A percentile compares a stretch with the other conserved stretches of the same genome.
Conservation (phyloP, 2,113 vertebrate genomes). For the Rousettus leschenaultii region DNA sequence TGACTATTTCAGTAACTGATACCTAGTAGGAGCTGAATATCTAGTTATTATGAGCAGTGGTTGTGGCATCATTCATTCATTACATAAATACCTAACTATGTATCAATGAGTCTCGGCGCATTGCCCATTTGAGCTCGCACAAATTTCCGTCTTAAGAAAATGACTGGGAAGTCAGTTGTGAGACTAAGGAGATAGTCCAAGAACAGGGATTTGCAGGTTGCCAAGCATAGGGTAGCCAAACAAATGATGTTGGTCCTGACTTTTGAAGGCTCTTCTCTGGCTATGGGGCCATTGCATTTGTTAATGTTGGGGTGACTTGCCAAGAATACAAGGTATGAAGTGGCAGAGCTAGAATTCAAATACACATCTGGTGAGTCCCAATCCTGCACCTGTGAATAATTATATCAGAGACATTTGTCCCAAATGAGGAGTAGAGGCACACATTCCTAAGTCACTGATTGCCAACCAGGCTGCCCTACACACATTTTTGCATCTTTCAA, state of each 20-base stretch:
- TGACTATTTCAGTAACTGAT: not conserved
- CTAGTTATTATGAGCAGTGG: not conserved
- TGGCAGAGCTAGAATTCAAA: not conserved
- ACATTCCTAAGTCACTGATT: not conserved
- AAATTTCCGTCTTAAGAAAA: not conserved
- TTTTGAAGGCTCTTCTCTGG: not conserved
- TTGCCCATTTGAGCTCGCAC: not conserved
- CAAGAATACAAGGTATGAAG: not conserved
- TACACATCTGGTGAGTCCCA: not conserved
- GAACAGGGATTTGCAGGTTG: not conserved
- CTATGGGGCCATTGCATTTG: too few relatives aligned
- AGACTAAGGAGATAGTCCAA: not conserved
- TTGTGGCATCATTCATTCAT: not conserved
- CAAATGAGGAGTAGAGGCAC: not conserved
- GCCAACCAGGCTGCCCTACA: not conserved
- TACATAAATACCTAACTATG: not conserved
- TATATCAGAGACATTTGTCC: not conserved
- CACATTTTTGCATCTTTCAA: not conserved
- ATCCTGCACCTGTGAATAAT: not conserved
- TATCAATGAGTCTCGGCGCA: not conserved
- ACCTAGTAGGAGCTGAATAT: not conserved
- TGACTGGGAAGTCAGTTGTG: not conserved
- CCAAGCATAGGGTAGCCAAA: not conserved
- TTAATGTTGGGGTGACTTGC: not conserved
- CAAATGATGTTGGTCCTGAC: not conserved